Percentiles rank a stretch among this genome's conserved stretches.
Evolutionary conservation across 2,888 invertebrate genomes (phyloP).

Genomic region (Ctena decussata): DNA sequence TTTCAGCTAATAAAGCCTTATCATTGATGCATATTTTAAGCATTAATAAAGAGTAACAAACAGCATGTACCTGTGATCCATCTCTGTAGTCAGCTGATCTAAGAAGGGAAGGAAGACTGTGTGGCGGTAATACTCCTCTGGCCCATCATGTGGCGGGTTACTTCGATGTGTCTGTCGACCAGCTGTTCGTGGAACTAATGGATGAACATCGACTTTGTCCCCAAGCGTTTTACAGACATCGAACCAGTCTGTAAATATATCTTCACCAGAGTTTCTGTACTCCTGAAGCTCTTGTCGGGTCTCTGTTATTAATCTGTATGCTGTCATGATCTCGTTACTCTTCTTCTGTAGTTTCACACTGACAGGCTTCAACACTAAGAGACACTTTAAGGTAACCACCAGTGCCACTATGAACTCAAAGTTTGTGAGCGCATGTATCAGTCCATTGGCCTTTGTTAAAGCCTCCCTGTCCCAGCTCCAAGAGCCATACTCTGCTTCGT

Average conservation of each 20-base stretch:
- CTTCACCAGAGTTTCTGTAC: slow-evolving; percentile 2
- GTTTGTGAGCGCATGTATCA: slow-evolving; percentile 13
- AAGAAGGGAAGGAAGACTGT: slow-evolving; percentile 11
- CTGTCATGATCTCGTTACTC: slow-evolving; percentile 8
- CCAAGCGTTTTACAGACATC: slow-evolving; percentile 18
- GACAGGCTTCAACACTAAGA: slow-evolving; percentile 20
- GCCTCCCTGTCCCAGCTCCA: background rate
- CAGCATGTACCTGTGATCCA: slow-evolving; percentile 9
- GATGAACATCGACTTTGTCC: slow-evolving; percentile 8
- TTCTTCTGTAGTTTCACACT: slow-evolving; percentile 18
- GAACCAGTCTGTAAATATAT: slow-evolving; percentile 21
- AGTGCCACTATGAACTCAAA: slow-evolving; percentile 19
- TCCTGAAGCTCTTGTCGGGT: slow-evolving; percentile 1
- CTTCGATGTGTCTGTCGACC: slow-evolving; percentile 16
- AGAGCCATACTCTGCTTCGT: slow-evolving; percentile 8
- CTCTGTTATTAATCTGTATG: background rate
- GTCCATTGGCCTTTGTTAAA: slow-evolving; percentile 12
- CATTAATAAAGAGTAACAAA: background rate
- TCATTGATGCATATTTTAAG: background rate
- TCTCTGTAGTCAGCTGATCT: slow-evolving; percentile 18
- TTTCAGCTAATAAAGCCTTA: too few species aligned
- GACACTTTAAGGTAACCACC: slow-evolving; percentile 8
- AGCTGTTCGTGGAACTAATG: slow-evolving; percentile 13
- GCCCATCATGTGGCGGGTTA: slow-evolving; percentile 7
- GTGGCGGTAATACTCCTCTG: slow-evolving; percentile 4